phyloP scores from a whole-genome alignment of 2,888 invertebrate species.

The Eulithis testata region DNA sequence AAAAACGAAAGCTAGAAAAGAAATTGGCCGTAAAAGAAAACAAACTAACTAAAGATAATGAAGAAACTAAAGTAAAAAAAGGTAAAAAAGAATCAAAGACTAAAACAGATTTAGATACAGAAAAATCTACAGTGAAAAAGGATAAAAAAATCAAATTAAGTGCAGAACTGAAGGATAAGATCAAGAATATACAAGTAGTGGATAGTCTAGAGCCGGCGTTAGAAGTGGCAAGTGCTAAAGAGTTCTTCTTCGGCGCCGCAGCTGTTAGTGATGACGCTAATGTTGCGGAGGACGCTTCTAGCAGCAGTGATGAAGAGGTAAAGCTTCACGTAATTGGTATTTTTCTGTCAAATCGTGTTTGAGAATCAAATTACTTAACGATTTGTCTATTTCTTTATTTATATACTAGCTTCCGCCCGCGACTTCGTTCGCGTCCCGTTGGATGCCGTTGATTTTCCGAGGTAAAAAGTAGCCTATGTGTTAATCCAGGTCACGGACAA shows the following conservation, averaged over 20 bases:
- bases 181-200: constrained; percentile 39
- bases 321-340: background rate
- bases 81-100: background rate
- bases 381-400: no score
- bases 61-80: constrained; percentile 26
- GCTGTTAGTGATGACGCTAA: constrained; percentile 31
- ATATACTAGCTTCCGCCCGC: no score
- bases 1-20: constrained; percentile 37
- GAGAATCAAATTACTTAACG: no score
- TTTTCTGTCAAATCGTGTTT: no score
- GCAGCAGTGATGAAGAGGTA: constrained; percentile 78
- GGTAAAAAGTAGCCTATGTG: no score
- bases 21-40: constrained; percentile 39
- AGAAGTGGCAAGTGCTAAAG: constrained; percentile 70
- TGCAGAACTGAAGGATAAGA: constrained; percentile 32
- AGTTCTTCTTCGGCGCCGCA: constrained; percentile 63
- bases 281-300: constrained; percentile 56
- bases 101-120: constrained; percentile 29
- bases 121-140: constrained; percentile 34
- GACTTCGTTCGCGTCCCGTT: no score
- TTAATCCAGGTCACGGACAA: no score
- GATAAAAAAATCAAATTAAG: constrained; percentile 40
- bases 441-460: no score
- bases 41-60: constrained; percentile 27
- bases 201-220: constrained; percentile 62